A percentile compares a stretch with the other conserved stretches of the same genome.
Evolutionary conservation across 2,888 invertebrate species (phyloP).

Genomic region (Erebia palarica): DNA sequence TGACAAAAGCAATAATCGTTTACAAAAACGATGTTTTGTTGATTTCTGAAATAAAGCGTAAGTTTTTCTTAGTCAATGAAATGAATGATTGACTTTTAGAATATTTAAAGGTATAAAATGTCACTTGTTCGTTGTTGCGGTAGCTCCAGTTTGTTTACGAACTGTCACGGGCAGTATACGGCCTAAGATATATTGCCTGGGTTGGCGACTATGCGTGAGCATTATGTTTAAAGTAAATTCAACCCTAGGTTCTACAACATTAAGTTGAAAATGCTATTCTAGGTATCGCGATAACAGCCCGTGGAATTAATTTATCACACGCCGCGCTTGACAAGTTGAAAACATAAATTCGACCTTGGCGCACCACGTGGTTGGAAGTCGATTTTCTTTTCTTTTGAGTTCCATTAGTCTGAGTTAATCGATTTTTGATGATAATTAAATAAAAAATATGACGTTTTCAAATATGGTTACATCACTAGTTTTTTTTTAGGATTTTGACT

Average conservation of each 20-base stretch:
- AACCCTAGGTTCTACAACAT: slow-evolving; percentile 43
- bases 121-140: slow-evolving; percentile 73
- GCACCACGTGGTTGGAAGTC: slow-evolving; percentile 79
- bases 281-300: slow-evolving; percentile 70
- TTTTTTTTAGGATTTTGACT: too few species aligned
- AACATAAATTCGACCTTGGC: slow-evolving; percentile 83
- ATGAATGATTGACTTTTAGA: background rate
- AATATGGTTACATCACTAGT: slow-evolving; percentile 17
- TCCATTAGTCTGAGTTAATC: slow-evolving; percentile 44
- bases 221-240: slow-evolving; percentile 50
- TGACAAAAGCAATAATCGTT: slow-evolving; percentile 20
- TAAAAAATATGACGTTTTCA: background rate
- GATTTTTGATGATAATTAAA: slow-evolving; percentile 39
- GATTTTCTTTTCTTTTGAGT: slow-evolving; percentile 57
- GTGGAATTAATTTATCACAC: slow-evolving; percentile 83
- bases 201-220: slow-evolving; percentile 82
- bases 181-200: slow-evolving; percentile 83
- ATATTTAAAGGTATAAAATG: slow-evolving; percentile 21
- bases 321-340: slow-evolving; percentile 83
- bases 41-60: background rate
- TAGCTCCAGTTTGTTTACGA: slow-evolving; percentile 83
- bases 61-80: background rate
- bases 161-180: slow-evolving; percentile 83
- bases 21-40: slow-evolving; percentile 13
- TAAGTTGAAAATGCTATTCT: slow-evolving; percentile 49